Evolutionary conservation across 2,797 vertebrate genomes (phyloP), one percentile per base, ranked within the genome.

Genomic region (Corythornis leucogaster): DNA sequence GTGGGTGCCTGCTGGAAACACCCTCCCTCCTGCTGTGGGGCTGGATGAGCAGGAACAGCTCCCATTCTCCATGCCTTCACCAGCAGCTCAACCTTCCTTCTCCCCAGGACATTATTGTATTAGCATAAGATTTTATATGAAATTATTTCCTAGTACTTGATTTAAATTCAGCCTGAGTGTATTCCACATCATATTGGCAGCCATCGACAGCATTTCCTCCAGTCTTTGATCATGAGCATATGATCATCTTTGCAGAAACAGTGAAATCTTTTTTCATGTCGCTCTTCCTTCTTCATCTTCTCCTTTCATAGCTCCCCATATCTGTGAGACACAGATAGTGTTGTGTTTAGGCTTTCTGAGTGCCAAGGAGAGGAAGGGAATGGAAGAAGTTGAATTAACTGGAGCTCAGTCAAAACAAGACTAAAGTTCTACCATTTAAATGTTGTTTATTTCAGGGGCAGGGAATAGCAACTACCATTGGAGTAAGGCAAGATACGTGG

Each of bases 351-450:
- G 77, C 43, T 92, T 92, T 90, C 46, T 85, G 43, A 71, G 59
- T 87, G 92, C 74, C 76, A 80, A 89, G 21, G 17, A 82, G n/a
- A 26, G 0, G 25, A 30, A 66, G 38, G 35, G n/a, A 90, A 67
- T 64, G 55, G 58, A 80, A 46, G 42, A 80, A 92, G 81, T 92
- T 82, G 40, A 85, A 90, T 91, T 92, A 88, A 87, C 66, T 92
- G 62, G 55, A 85, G 43, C 53, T 74, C 26, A 62, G 63, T 71
- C 25, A 35, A 87, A 89, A 73, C 24, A 93, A 75, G 58, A 64
- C 42, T 77, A 57, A 86, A 89, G 55, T 58, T 17, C 20, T 31
- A 45, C 59, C 21, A 5, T 83, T 93, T 67, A 77, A 85, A 85
- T 88, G 88, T 83, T 87, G 30, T 88, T 92, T 61, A 35, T 80